Base-by-base conservation (phyloP, 2,888 invertebrate genomes). In the Hypsopygia costalis region DNA sequence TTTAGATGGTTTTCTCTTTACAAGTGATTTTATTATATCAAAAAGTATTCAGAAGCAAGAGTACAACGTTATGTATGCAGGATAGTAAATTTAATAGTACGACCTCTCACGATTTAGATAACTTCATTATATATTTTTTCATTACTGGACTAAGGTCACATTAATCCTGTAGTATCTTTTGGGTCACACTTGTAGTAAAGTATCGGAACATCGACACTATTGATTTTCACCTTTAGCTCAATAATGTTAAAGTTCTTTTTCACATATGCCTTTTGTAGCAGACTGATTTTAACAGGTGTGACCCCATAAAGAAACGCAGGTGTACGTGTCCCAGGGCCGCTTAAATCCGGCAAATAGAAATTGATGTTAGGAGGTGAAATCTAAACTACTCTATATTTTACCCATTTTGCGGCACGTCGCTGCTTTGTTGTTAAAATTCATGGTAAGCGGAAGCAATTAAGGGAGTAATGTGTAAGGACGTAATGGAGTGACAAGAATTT, bases 391-490 rank as follows among this genome's bases (percentile, higher is more conserved):
- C 68, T 73, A 75, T 76, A 79, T 78, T 75, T 79, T 64, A 76
- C 67, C 74, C 71, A 75, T 77, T 82, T 75, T 65, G 74, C 63
- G 75, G 72, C 60, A 64, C 66, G 62, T 70, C 64, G 61, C 63
- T 71, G 75, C 76, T 81, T 79, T 81, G 77, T 77, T 79, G 81
- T 78, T 77, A 75, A 81, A 82, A 83, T 81, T 81, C 77, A 76
- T 72, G 71, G 76, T 80, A 78, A 83, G 69, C 77, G 81, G 78
- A 80, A 82, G 79, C 79, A 85, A 82, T 85, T 82, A 83, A 72
- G 74, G 66, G 67, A 69, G 75, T 78, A 79, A 82, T 78, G 76
- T 81, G 73, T 79, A 81, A 80, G 74, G 71, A 77, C 75, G 77
- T 81, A 80, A 81, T 81, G 73, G 75, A 80, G 76, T 81, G 81